phyloP scores from a whole-genome alignment of 2,888 invertebrate genomes.

The Chouioia cunea region DNA sequence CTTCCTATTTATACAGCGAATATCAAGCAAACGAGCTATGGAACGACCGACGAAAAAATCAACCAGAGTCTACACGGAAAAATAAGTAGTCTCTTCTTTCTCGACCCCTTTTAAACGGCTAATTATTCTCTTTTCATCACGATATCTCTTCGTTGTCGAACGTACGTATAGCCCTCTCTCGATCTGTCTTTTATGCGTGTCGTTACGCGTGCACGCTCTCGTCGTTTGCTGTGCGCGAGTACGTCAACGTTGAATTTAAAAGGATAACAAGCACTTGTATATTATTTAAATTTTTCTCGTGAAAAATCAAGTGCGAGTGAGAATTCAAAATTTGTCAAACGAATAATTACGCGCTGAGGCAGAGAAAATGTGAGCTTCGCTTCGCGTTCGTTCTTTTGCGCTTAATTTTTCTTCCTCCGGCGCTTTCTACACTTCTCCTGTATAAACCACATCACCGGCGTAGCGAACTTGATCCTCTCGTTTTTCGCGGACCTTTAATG shows the following conservation, averaged over 20 bases:
- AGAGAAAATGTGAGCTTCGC: conserved; percentile 4
- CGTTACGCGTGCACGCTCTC: too few relatives aligned
- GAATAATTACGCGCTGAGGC: not conserved
- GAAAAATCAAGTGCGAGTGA: too few relatives aligned
- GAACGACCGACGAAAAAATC: too few relatives aligned
- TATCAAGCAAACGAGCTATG: too few relatives aligned
- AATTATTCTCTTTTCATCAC: conserved; percentile 35
- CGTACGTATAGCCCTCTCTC: conserved; percentile 13
- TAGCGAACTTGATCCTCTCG: conserved; percentile 4
- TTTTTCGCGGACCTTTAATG: conserved; percentile 6
- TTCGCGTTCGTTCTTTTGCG: too few relatives aligned
- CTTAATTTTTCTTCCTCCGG: conserved; percentile 22
- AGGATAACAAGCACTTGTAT: not conserved
- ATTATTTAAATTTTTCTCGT: conserved; percentile 27
- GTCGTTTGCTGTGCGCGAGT: not conserved
- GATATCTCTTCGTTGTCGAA: not conserved
- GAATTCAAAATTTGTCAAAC: conserved; percentile 3
- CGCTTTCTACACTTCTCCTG: conserved; percentile 10
- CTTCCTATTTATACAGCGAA: too few relatives aligned
- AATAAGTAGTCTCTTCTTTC: too few relatives aligned
- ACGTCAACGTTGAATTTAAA: not conserved
- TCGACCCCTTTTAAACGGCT: not conserved
- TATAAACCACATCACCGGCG: conserved; percentile 2
- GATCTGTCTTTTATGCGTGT: too few relatives aligned
- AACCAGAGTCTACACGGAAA: too few relatives aligned